Evolutionary conservation across 2,797 vertebrate species (phyloP).

Genomic region (Miichthys miiuy): DNA sequence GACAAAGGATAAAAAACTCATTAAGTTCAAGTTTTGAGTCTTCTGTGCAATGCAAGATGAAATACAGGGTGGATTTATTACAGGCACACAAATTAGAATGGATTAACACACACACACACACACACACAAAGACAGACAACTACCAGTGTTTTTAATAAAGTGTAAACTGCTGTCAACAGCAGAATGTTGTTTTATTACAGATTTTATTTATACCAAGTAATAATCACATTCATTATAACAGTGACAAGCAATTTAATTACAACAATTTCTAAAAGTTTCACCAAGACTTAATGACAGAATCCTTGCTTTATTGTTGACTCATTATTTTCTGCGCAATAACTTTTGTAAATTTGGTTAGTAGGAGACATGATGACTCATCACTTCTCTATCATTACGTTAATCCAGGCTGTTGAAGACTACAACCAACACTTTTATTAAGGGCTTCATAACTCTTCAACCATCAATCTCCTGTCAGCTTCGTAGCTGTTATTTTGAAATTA

Average conservation of each 20-base stretch:
- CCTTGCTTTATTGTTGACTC: slow-evolving; percentile 23
- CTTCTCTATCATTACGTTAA: slow-evolving; percentile 27
- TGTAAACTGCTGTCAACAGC: slow-evolving; percentile 11
- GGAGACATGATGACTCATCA: neutral
- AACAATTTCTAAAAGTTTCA: slow-evolving; percentile 24
- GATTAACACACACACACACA: slow-evolving; percentile 13
- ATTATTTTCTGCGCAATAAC: slow-evolving; percentile 19
- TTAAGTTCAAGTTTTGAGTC: neutral
- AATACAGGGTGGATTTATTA: neutral
- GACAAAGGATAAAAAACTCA: neutral
- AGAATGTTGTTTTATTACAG: slow-evolving; percentile 21
- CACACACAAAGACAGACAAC: slow-evolving; percentile 11
- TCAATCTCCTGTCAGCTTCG: slow-evolving; percentile 63
- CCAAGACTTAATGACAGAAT: slow-evolving; percentile 2
- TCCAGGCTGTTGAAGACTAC: slow-evolving; percentile 36
- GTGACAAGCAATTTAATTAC: slow-evolving; percentile 20
- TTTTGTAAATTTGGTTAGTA: slow-evolving; percentile 16
- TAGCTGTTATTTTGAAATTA: slow-evolving; percentile 63
- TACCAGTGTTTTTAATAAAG: slow-evolving; percentile 27
- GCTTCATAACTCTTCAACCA: slow-evolving; percentile 43
- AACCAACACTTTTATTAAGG: slow-evolving; percentile 50
- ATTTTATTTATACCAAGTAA: slow-evolving; percentile 8
- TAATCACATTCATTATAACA: slow-evolving; percentile 19
- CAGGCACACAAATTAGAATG: neutral
- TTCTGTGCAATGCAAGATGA: neutral